phyloP scores from a whole-genome alignment of 2,113 vertebrate species.

The Ariopsis seemanni region DNA sequence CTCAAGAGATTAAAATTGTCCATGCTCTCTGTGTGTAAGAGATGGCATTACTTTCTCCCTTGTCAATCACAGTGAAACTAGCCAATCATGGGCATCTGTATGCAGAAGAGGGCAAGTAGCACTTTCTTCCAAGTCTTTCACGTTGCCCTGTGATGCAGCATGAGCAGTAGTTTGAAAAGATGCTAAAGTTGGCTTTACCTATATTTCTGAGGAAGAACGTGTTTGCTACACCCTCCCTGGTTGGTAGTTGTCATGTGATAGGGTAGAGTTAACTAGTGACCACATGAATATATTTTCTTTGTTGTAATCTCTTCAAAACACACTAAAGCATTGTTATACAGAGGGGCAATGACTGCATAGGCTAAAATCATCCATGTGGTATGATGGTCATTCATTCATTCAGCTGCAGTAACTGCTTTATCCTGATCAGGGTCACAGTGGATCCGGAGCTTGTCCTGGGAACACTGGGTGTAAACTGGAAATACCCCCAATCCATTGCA shows the following conservation, averaged over 20 bases:
- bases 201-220: not conserved
- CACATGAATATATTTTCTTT: not conserved
- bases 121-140: not conserved
- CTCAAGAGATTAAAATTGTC: not conserved
- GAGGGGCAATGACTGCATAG: not conserved
- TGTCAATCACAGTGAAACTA: too few species aligned
- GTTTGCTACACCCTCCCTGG: not conserved
- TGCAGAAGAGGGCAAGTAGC: not conserved
- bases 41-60: not conserved
- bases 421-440: not conserved
- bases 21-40: too few species aligned
- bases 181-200: not conserved
- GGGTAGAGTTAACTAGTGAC: not conserved
- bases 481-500: not conserved
- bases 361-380: not conserved
- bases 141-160: not conserved
- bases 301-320: not conserved
- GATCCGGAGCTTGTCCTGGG: not conserved
- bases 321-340: not conserved
- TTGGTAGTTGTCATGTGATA: not conserved
- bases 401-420: not conserved
- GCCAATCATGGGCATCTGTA: not conserved
- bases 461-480: not conserved
- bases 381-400: not conserved
- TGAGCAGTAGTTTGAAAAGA: too few species aligned